phyloP scores from a whole-genome alignment of 1,140 invertebrate genomes.

The Hesperophylax magnus region DNA sequence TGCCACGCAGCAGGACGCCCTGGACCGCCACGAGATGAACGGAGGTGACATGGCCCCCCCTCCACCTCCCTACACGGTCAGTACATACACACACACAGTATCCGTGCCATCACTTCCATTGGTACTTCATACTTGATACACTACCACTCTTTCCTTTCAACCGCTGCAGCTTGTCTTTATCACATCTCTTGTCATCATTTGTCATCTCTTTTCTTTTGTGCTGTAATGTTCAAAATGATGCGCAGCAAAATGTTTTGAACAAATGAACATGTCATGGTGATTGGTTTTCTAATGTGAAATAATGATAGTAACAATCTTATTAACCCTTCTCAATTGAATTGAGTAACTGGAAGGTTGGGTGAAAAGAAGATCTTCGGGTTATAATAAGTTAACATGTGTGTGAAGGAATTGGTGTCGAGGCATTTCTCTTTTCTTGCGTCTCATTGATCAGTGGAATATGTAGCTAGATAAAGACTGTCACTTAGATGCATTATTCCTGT shows the following conservation, averaged over 20 bases:
- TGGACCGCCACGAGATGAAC: slow-evolving; percentile 73
- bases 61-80: slow-evolving; percentile 82
- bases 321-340: slow-evolving; percentile 1
- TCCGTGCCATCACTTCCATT: not conserved
- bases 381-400: no score
- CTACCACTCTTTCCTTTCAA: not conserved
- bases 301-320: not conserved
- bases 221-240: not conserved
- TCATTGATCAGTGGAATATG: no score
- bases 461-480: no score
- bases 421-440: no score
- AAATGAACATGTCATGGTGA: not conserved
- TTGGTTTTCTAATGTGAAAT: slow-evolving; percentile 3
- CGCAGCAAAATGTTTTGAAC: no score
- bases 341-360: not conserved
- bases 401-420: no score
- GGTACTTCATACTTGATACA: not conserved
- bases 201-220: not conserved
- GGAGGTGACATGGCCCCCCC: slow-evolving; percentile 70
- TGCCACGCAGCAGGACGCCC: slow-evolving; percentile 75
- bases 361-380: not conserved
- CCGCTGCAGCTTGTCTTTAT: not conserved
- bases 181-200: not conserved
- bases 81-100: slow-evolving; percentile 59
- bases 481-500: no score